Evolutionary conservation across 2,797 vertebrate species (phyloP), one percentile per base, ranked within the genome.

Genomic region (Coccyzus lansbergi): DNA sequence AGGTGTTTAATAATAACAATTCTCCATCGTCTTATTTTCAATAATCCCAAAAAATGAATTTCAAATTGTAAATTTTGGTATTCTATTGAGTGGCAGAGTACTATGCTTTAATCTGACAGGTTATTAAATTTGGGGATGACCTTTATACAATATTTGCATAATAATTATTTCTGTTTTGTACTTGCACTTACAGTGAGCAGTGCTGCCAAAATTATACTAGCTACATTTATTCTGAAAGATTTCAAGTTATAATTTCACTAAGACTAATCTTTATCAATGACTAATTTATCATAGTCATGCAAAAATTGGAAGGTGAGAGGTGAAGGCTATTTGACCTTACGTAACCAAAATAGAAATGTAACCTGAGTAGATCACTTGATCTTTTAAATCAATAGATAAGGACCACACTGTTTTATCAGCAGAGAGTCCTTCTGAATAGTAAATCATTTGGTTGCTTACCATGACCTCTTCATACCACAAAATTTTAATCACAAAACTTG

Each of bases 331-430:
- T 92, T 96, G 92, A 92, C 86, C 80, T 91, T 78, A 74, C 60
- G 83, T 82, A 89, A 91, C 38, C 58, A 96, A 90, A 97, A 94
- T 59, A 97, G 78, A 96, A 92, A 78, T 29, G 64, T 70, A 96
- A 95, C 38, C 42, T 9, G 48, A 94, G 83, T 76, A 76, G 16
- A 11, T 83, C 60, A 93, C 90, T 93, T 95, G 83, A 96, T 94
- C 86, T 94, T 96, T 86, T 65, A 72, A 86, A 77, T 56, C 75
- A 91, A 89, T 42, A 95, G 87, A 92, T 88, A 95, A 88, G 52
- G 20, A 92, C 6, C 4, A 70, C 58, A 53, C 33, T 94, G 22
- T 36, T 82, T 96, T 93, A 93, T 82, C 78, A 92, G 55, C 16
- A 46, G 28, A 81, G 17, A 52, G 29, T 60, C 20, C 53, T 77